These are phyloP conservation scores for Fulica atra DNA, from an alignment of 2,113 vertebrate genomes.

Conservation along the genomic window DNA sequence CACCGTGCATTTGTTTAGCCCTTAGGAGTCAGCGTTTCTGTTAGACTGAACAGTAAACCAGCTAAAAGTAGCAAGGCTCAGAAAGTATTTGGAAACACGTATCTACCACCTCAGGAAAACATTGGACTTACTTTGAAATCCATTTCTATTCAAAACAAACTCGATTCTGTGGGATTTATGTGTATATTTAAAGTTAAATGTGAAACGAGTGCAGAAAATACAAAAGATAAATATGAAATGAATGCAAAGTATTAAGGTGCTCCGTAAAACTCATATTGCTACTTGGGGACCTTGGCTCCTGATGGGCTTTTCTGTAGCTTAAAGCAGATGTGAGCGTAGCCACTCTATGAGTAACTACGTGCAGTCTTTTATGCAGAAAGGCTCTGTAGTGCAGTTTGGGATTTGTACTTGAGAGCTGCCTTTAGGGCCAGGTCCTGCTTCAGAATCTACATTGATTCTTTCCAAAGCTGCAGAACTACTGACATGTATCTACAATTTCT, in stretches of 20 bases:
- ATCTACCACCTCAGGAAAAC: not conserved
- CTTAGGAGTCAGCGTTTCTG: not conserved
- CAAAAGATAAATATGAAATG: not conserved
- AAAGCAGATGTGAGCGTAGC: not conserved
- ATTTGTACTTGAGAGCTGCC: slow-evolving; percentile 11
- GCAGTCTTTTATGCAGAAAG: not conserved
- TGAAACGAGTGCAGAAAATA: not conserved
- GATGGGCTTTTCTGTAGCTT: not conserved
- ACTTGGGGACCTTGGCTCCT: not conserved
- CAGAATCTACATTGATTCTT: not conserved
- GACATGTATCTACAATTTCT: not conserved
- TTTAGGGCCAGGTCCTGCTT: not conserved
- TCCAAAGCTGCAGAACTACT: not conserved
- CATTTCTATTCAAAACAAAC: not conserved
- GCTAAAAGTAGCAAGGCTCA: not conserved
- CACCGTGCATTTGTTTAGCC: not conserved
- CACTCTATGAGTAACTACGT: not conserved
- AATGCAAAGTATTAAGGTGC: not conserved
- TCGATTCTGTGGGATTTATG: not conserved
- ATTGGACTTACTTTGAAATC: not conserved
- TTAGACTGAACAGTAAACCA: not conserved
- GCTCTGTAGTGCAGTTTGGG: not conserved
- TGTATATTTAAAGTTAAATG: not conserved
- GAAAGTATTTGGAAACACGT: not conserved
- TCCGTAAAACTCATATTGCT: not conserved